Conservation (phyloP, 2,113 vertebrate species). For the Cisticola juncidis region DNA sequence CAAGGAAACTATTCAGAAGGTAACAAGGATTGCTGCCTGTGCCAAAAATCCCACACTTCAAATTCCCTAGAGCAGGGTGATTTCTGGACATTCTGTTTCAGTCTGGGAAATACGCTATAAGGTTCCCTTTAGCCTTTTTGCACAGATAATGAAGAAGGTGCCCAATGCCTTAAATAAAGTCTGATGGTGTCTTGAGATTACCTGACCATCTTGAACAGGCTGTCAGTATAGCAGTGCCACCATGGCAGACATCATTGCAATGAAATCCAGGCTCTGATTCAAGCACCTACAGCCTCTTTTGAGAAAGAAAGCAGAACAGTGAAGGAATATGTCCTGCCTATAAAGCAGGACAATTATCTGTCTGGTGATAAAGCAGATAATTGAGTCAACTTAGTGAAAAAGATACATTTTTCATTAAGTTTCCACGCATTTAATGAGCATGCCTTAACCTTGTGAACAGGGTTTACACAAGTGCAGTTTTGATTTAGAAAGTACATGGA, state of each 20-base stretch:
- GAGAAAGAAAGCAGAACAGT: neutral
- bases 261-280: neutral
- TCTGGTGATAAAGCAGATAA: neutral
- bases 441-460: neutral
- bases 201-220: neutral
- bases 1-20: constrained; percentile 82
- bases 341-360: too few species aligned
- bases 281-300: neutral
- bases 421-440: neutral
- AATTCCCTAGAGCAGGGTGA: neutral
- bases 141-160: neutral
- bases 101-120: neutral
- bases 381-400: neutral
- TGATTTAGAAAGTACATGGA: neutral
- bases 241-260: neutral
- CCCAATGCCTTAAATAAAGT: neutral
- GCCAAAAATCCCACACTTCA: neutral
- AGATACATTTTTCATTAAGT: neutral
- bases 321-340: neutral
- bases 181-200: neutral
- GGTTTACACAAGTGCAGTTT: neutral
- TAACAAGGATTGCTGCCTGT: constrained; percentile 40
- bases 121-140: neutral
- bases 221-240: neutral
- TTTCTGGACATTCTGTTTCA: neutral